Evolutionary conservation across 2,113 vertebrate genomes (phyloP).

Genomic region (Xenopus laevis): DNA sequence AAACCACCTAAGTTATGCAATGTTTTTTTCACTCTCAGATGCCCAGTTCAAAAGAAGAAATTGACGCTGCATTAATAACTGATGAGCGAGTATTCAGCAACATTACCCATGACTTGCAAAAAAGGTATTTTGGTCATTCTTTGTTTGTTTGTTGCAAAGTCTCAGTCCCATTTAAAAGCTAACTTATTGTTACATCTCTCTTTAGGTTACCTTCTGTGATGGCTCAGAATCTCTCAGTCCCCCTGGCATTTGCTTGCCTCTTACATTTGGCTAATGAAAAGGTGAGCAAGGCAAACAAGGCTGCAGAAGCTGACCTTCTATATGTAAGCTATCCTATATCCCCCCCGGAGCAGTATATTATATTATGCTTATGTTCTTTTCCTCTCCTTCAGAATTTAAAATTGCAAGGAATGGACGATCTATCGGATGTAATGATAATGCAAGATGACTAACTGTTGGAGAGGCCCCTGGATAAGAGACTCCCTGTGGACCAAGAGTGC

Average conservation of each 20-base stretch:
- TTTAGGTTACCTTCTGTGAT: constrained; percentile 76
- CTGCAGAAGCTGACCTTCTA: not conserved
- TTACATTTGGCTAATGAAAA: constrained; percentile 92
- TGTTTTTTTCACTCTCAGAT: constrained; percentile 26
- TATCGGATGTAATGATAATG: constrained; percentile 63
- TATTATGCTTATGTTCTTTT: not conserved
- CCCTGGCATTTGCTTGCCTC: constrained; percentile 84
- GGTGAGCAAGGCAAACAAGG: constrained; percentile 58
- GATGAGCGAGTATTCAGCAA: constrained; percentile 54
- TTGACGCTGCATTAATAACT: accelerated
- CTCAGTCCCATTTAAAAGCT: too few relatives aligned
- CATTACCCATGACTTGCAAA: constrained; percentile 53
- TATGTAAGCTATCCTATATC: not conserved
- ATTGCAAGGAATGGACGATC: constrained; percentile 60
- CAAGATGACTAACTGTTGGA: constrained; percentile 35
- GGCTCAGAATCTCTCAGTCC: constrained; percentile 83
- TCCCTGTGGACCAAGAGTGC: not conserved
- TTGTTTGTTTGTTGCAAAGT: too few relatives aligned
- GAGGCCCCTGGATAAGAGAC: not conserved
- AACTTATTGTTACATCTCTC: not conserved
- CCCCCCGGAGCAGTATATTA: not conserved
- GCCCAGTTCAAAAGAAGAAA: not conserved
- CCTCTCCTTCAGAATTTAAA: constrained; percentile 58
- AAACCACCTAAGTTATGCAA: not conserved
- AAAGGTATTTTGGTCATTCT: constrained; percentile 50